Base-by-base conservation (phyloP, 2,888 invertebrate genomes). In the Meteorus colon region DNA sequence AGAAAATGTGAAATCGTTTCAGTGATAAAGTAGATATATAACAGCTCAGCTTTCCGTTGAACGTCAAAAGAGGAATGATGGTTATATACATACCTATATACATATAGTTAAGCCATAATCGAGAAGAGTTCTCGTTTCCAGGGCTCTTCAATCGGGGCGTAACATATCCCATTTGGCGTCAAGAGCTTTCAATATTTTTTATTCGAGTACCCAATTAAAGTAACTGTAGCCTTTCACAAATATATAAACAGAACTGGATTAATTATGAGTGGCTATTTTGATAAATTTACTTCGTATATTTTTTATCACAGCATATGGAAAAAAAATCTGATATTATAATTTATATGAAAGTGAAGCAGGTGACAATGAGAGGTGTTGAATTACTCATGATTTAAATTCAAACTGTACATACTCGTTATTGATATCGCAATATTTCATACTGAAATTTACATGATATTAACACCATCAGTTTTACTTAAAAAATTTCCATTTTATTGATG, bases 71-170 rank as follows among this genome's bases (percentile, higher is more conserved):
- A 45, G 16, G 14, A 16, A 45, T 45, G 48, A 48, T 48, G 48
- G 48, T n/a, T 48, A 48, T 48, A n/a, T 48, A 34, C 34, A 34
- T 34, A 34, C 34, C 4, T 34, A 48, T 48, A 48, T n/a, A n/a
- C 14, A 48, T n/a, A 48, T 16, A 48, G 48, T 48, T 14, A 1
- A n/a, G n/a, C n/a, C 48, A 48, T 48, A 55, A 55, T 55, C 55
- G 55, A 55, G 55, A 55, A 55, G 24, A 55, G 55, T 55, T 55
- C 55, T 55, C 55, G 24, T 24, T 55, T 55, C n/a, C 55, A 55
- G 55, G 55, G 19, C 55, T 19, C 55, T 55, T 8, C 24, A 55
- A 55, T 55, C 48, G n/a, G 16, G n/a, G 48, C 55, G 55, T 55
- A 55, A 24, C 55, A 6, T 55, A 55, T 55, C 19, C 55, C 55